phyloP scores from a whole-genome alignment of 2,113 vertebrate species.

The Gnathonemus longibarbis region DNA sequence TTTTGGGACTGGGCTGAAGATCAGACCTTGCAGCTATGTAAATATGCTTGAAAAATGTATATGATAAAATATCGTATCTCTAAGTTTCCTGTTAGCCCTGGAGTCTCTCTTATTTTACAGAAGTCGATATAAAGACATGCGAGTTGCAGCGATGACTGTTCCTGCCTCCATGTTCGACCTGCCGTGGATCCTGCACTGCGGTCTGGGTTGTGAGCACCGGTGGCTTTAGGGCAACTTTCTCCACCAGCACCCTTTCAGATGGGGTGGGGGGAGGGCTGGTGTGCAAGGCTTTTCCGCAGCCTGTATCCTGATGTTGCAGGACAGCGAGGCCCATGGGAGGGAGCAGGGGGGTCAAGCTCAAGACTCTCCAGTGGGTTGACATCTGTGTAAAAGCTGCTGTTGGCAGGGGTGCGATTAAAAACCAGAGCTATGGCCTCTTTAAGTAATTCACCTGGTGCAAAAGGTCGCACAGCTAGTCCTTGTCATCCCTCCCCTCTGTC shows the following conservation, averaged over 20 bases:
- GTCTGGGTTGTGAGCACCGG: not conserved
- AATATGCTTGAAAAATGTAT: not conserved
- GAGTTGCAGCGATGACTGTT: not conserved
- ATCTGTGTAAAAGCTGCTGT: conserved; percentile 13
- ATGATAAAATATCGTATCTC: not conserved
- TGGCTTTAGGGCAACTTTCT: not conserved
- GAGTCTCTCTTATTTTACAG: not conserved
- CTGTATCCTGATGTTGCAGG: not conserved
- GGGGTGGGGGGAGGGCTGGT: not conserved
- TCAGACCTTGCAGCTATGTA: not conserved
- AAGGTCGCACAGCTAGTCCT: conserved; percentile 30
- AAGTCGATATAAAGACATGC: not conserved
- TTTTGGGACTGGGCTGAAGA: not conserved
- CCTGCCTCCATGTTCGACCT: not conserved
- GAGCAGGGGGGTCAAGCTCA: not conserved
- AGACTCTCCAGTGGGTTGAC: not conserved
- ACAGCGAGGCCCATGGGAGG: not conserved
- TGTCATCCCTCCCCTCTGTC: conserved; percentile 4
- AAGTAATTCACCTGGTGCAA: conserved; percentile 28
- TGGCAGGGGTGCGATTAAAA: not conserved
- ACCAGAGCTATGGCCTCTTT: not conserved
- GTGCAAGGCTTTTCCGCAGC: not conserved
- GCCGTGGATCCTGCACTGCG: not conserved
- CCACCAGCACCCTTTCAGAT: not conserved
- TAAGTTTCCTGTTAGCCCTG: not conserved